phyloP scores from a whole-genome alignment of 2,888 invertebrate species.

The Perizoma flavofasciatum region DNA sequence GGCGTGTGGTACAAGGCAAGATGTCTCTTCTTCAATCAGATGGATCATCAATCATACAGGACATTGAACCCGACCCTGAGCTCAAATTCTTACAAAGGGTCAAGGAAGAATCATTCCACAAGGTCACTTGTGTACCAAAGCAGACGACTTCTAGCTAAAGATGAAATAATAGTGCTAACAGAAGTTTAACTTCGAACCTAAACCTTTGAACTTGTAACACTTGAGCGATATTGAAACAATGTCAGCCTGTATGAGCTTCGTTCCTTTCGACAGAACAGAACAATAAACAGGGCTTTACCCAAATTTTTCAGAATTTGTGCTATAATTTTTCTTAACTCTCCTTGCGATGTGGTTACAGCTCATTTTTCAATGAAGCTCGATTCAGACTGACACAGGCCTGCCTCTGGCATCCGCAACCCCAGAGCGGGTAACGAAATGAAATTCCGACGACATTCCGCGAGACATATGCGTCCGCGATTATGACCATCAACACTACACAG shows the following conservation, averaged over 20 bases:
- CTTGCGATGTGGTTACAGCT: too few species aligned
- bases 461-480: constrained; percentile 52
- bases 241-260: not conserved
- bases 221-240: not conserved
- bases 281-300: not conserved
- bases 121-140: constrained; percentile 1
- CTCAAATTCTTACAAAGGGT: constrained; percentile 13
- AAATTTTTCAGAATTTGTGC: not conserved
- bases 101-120: constrained; percentile 8
- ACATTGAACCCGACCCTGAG: constrained; percentile 9
- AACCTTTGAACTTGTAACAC: not conserved
- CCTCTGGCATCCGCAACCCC: constrained; percentile 24
- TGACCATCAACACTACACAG: constrained; percentile 45
- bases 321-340: not conserved
- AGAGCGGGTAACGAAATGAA: constrained; percentile 76
- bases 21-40: not conserved
- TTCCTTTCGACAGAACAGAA: not conserved
- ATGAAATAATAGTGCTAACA: not conserved
- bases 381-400: constrained; percentile 17
- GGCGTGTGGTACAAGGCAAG: too few species aligned
- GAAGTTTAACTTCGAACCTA: not conserved
- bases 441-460: constrained; percentile 71
- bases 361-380: constrained; percentile 9
- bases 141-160: not conserved
- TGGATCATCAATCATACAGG: not conserved